Conservation (phyloP, 2,113 vertebrate species). For the Gobio gobio region DNA sequence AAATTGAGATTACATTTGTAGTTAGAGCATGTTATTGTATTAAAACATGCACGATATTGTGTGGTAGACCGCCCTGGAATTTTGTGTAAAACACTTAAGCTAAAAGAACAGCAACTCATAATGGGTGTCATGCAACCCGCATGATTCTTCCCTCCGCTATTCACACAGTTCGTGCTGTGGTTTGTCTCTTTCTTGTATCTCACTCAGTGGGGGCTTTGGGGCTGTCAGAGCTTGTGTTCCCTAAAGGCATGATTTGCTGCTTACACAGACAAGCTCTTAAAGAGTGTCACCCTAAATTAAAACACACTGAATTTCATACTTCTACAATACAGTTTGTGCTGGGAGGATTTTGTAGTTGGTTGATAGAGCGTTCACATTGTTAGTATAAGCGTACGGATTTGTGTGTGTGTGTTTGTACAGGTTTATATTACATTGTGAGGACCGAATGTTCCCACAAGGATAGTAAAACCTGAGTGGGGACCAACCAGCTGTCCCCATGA, state of each 20-base stretch:
- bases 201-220: slow-evolving; percentile 28
- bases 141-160: not conserved
- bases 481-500: too few relatives aligned
- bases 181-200: slow-evolving; percentile 18
- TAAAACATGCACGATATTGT: not conserved
- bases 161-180: not conserved
- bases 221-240: slow-evolving; percentile 20
- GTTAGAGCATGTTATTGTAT: not conserved
- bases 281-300: slow-evolving; percentile 41
- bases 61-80: not conserved
- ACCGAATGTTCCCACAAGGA: too few relatives aligned
- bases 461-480: too few relatives aligned
- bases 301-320: slow-evolving; percentile 6
- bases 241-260: slow-evolving; percentile 21
- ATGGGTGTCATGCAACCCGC: slow-evolving; percentile 2
- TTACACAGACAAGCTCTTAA: slow-evolving; percentile 43
- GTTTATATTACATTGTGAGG: too few relatives aligned
- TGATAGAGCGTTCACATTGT: not conserved
- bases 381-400: not conserved
- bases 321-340: not conserved
- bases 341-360: not conserved
- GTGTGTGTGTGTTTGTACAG: not conserved
- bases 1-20: not conserved
- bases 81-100: slow-evolving; percentile 14
- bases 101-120: slow-evolving; percentile 16